Base-by-base conservation (phyloP, 2,797 vertebrate species). In the Epinephelus awoara region DNA sequence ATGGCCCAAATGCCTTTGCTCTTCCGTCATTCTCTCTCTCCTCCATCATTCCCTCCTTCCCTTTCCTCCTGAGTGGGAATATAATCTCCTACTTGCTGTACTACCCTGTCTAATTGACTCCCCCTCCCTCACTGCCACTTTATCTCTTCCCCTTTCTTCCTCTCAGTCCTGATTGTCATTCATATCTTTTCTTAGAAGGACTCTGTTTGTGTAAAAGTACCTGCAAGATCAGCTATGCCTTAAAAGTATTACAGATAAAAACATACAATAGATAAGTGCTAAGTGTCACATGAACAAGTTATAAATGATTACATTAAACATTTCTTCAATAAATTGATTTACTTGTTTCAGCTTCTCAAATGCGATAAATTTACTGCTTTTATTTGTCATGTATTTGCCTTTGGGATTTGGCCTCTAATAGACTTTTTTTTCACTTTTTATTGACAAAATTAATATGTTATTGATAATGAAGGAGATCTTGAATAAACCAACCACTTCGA, bases 1-100 rank as follows among this genome's bases (percentile, higher is more conserved):
- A 88, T 82, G 75, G 85, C 55, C 70, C 62, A 72, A 65, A 80
- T 77, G 77, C 84, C 81, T 91, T 86, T 72, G 63, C 83, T 77
- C 67, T 72, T 63, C 38, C 29, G 56, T 84, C 81, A 42, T 55
- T 78, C 72, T 68, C 75, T 11, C 46, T 79, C 73, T 52, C 77
- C 75, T 67, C 34, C 34, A 68, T 82, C 70, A 59, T 69, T 74
- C 21, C 51, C 75, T 76, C 29, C 67, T 69, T 72, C 51, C 49
- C 18, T 56, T 69, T 77, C 62, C 38, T 84, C 72, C 66, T 74
- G 11, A 84, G 77, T 62, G 49, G 64, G 67, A 83, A 86, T 72
- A 81, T 86, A 75, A 74, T 76, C 75, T 77, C 75, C 86, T 52
- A 82, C 82, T 87, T 70, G 71, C 79, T 55, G 46, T 54, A 58